Conservation (phyloP, 1,140 invertebrate genomes). For the Carposina sasakii region DNA sequence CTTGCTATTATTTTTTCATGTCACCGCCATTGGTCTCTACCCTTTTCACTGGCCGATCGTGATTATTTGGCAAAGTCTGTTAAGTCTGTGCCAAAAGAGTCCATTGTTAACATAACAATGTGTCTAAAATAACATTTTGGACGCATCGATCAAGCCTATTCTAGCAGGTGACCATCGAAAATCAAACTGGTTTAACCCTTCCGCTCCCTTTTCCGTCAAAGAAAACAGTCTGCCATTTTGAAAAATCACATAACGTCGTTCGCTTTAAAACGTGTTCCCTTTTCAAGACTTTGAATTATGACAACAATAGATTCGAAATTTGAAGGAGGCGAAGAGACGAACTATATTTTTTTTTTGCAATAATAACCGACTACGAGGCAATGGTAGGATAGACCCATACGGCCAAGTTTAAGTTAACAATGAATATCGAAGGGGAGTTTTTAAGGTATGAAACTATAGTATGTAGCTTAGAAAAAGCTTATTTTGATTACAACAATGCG, state of each 20-base stretch:
- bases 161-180: slow-evolving; percentile 21
- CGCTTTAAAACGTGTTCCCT: slow-evolving; percentile 22
- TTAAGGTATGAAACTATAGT: too few species aligned
- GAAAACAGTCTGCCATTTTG: slow-evolving; percentile 23
- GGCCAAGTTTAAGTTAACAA: slow-evolving; percentile 37
- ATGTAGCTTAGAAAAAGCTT: too few species aligned
- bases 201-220: slow-evolving; percentile 25
- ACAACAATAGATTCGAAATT: slow-evolving; percentile 32
- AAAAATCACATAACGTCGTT: slow-evolving; percentile 19
- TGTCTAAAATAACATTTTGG: too few species aligned
- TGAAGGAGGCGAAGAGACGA: too few species aligned
- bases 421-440: slow-evolving; percentile 38
- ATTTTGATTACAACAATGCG: too few species aligned
- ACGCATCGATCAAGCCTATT: slow-evolving; percentile 17
- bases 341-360: slow-evolving; percentile 40
- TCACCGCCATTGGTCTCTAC: too few species aligned
- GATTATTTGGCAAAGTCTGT: too few species aligned
- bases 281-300: slow-evolving; percentile 17
- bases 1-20: too few species aligned
- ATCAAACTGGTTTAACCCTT: slow-evolving; percentile 20
- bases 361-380: slow-evolving; percentile 37
- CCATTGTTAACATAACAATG: too few species aligned
- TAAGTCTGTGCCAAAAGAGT: too few species aligned
- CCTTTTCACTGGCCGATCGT: too few species aligned
- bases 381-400: too few species aligned